Evolutionary conservation across 2,797 vertebrate species (phyloP).

Genomic region (Oreortyx pictus): DNA sequence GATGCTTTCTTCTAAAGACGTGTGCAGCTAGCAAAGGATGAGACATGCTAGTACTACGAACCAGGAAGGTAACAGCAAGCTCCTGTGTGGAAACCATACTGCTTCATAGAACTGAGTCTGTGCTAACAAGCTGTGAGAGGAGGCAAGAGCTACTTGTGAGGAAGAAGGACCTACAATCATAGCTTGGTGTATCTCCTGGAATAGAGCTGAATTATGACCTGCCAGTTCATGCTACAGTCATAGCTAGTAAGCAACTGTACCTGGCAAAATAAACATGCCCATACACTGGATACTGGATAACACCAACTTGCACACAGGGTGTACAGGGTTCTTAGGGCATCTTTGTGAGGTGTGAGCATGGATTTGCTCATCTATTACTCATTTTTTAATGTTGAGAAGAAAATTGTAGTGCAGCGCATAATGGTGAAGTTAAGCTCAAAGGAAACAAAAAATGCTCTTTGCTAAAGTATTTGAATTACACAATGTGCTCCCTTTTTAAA

Average conservation of each 20-base stretch:
- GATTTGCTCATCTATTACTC: background rate
- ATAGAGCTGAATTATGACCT: slow-evolving; percentile 5
- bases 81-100: background rate
- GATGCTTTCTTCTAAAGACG: slow-evolving; percentile 4
- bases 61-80: background rate
- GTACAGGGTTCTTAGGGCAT: background rate
- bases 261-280: slow-evolving; percentile 19
- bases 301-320: background rate
- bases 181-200: background rate
- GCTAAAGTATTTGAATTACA: background rate
- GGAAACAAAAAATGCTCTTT: background rate
- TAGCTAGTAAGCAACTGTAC: background rate
- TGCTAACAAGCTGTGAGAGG: background rate
- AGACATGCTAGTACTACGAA: background rate
- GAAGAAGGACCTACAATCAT: background rate
- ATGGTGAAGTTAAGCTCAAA: background rate
- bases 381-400: slow-evolving; percentile 25
- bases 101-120: background rate
- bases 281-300: background rate
- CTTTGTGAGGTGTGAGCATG: slow-evolving; percentile 25
- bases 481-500: slow-evolving; percentile 24
- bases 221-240: background rate
- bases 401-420: background rate
- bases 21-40: background rate
- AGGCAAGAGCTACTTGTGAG: background rate